phyloP scores from a whole-genome alignment of 2,797 vertebrate species.

The Muscicapa striata region DNA sequence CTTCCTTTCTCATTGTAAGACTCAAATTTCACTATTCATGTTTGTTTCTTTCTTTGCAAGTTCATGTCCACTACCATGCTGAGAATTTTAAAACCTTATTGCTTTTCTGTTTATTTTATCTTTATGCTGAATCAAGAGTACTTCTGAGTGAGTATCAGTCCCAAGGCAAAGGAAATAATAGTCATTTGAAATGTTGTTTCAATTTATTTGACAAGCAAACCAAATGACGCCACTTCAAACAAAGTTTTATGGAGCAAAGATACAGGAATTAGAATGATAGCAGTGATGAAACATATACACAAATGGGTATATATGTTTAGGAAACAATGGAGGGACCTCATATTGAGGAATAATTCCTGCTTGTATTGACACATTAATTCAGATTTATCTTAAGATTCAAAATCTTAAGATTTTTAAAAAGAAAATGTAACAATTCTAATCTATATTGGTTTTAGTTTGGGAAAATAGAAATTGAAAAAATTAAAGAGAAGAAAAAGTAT shows the following conservation, averaged over 20 bases:
- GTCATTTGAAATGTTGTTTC: background rate
- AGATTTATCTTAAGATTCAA: background rate
- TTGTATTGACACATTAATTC: background rate
- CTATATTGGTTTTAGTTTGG: background rate
- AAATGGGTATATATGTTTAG: background rate
- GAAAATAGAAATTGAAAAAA: background rate
- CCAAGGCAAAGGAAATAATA: background rate
- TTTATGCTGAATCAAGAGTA: background rate
- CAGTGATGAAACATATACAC: background rate
- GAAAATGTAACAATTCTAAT: background rate
- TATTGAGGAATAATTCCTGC: background rate
- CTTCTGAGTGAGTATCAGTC: background rate
- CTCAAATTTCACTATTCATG: background rate
- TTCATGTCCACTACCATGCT: background rate
- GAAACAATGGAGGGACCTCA: background rate
- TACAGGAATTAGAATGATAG: background rate
- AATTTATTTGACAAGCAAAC: background rate
- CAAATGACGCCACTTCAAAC: background rate
- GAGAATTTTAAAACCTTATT: background rate
- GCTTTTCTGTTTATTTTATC: background rate
- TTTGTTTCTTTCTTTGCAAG: background rate
- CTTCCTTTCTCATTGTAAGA: background rate
- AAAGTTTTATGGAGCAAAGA: background rate
- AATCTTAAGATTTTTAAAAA: too few species aligned
- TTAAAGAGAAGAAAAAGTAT: background rate